phyloP scores from a whole-genome alignment of 2,797 vertebrate species.

The Setipinna tenuifilis region DNA sequence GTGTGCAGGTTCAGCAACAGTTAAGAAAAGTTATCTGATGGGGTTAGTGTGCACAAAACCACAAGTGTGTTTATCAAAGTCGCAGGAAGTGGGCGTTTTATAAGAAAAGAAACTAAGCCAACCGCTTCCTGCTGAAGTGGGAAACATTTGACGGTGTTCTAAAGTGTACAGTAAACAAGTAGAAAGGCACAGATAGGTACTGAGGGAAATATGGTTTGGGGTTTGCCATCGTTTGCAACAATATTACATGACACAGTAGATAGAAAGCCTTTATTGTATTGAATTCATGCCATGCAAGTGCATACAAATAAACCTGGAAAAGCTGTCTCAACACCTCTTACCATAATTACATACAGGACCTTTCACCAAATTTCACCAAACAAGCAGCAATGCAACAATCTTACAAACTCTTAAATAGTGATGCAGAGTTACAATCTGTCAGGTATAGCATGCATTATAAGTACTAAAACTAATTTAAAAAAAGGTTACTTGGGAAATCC shows the following conservation, averaged over 20 bases:
- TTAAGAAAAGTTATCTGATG: slow-evolving; percentile 59
- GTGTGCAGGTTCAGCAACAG: slow-evolving; percentile 52
- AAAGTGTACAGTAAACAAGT: slow-evolving; percentile 65
- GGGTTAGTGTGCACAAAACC: slow-evolving; percentile 68
- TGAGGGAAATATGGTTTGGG: slow-evolving; percentile 39
- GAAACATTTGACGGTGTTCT: slow-evolving; percentile 61
- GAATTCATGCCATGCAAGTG: too few relatives aligned
- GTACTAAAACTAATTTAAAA: too few relatives aligned
- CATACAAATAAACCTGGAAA: too few relatives aligned
- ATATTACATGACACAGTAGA: background rate
- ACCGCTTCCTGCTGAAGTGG: slow-evolving; percentile 68
- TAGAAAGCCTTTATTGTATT: background rate
- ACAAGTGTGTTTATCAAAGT: slow-evolving; percentile 83
- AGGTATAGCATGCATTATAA: too few relatives aligned
- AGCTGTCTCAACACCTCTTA: too few relatives aligned
- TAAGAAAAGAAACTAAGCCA: slow-evolving; percentile 60
- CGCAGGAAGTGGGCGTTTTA: slow-evolving; percentile 83
- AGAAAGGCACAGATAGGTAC: slow-evolving; percentile 47
- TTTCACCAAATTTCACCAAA: too few relatives aligned
- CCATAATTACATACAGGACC: too few relatives aligned
- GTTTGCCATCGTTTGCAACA: slow-evolving; percentile 33
- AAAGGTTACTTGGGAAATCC: background rate
- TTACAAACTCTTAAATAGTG: too few relatives aligned
- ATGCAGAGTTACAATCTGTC: too few relatives aligned
- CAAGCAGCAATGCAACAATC: too few relatives aligned